A percentile compares a stretch with the other conserved stretches of the same genome.
Evolutionary conservation across 2,113 vertebrate genomes (phyloP).

Genomic region (Urocolius indicus): DNA sequence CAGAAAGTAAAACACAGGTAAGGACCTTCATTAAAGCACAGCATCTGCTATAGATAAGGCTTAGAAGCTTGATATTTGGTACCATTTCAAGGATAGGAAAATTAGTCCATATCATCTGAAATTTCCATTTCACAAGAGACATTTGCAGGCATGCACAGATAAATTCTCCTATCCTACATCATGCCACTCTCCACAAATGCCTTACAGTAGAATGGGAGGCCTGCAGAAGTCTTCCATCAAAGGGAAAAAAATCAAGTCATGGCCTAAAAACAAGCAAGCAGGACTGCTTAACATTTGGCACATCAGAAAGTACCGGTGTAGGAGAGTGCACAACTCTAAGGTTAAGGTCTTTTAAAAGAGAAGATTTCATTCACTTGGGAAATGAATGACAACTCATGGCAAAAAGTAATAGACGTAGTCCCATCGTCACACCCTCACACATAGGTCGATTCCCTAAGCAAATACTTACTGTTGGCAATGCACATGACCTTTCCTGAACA

Average conservation of each 20-base stretch:
- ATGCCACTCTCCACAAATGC: background rate
- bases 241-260: background rate
- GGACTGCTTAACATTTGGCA: background rate
- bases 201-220: background rate
- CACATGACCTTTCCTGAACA: constrained; percentile 3
- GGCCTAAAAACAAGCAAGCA: background rate
- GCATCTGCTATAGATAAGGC: background rate
- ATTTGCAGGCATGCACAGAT: background rate
- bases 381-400: background rate
- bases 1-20: background rate
- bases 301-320: background rate
- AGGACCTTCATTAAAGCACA: background rate
- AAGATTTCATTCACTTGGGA: background rate
- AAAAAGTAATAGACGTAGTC: background rate
- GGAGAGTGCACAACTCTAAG: background rate
- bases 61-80: background rate
- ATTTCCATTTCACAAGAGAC: background rate
- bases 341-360: background rate
- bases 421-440: background rate
- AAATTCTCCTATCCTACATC: background rate
- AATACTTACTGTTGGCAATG: background rate
- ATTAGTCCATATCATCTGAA: background rate
- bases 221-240: background rate
- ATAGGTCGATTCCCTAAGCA: background rate
- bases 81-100: background rate